A percentile compares a stretch with the other conserved stretches of the same genome.
Conservation (phyloP, 2,888 invertebrate genomes). For the Trichogramma dendrolimi region DNA sequence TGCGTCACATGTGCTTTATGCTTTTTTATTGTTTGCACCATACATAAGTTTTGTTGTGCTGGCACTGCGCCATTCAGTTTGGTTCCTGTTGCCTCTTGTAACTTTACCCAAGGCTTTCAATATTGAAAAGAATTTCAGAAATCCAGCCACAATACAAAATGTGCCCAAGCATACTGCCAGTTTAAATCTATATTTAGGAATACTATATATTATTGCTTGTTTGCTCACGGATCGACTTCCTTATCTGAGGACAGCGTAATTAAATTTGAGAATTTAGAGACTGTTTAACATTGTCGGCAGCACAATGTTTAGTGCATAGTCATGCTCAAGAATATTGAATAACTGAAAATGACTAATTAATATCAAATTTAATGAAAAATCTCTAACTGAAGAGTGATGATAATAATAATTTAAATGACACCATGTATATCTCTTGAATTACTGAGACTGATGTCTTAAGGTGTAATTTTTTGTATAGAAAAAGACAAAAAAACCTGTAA, state of each 20-base stretch:
- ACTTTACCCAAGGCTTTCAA: slow-evolving; percentile 85
- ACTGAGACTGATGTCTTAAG: slow-evolving; percentile 18
- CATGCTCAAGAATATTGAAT: slow-evolving; percentile 10
- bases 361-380: background rate
- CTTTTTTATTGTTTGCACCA: slow-evolving; percentile 83
- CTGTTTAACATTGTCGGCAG: slow-evolving; percentile 13
- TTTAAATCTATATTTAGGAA: slow-evolving; percentile 85
- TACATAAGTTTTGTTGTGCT: slow-evolving; percentile 85
- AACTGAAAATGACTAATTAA: background rate
- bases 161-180: slow-evolving; percentile 87
- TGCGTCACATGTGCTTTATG: slow-evolving; percentile 86
- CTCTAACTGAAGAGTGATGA: too few species aligned
- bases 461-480: slow-evolving; percentile 23
- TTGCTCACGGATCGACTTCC: slow-evolving; percentile 46
- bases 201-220: slow-evolving; percentile 82
- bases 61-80: slow-evolving; percentile 76
- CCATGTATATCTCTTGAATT: slow-evolving; percentile 8
- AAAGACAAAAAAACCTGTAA: slow-evolving; percentile 1
- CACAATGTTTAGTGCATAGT: slow-evolving; percentile 17
- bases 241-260: slow-evolving; percentile 38
- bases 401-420: slow-evolving; percentile 9
- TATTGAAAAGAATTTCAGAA: slow-evolving; percentile 83
- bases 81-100: slow-evolving; percentile 84
- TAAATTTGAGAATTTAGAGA: background rate
- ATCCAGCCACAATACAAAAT: slow-evolving; percentile 70